A percentile compares a stretch with the other conserved stretches of the same genome.
These are phyloP conservation scores for Genyomyrus donnyi DNA, from an alignment of 2,113 vertebrate species.

Conservation along the genomic window DNA sequence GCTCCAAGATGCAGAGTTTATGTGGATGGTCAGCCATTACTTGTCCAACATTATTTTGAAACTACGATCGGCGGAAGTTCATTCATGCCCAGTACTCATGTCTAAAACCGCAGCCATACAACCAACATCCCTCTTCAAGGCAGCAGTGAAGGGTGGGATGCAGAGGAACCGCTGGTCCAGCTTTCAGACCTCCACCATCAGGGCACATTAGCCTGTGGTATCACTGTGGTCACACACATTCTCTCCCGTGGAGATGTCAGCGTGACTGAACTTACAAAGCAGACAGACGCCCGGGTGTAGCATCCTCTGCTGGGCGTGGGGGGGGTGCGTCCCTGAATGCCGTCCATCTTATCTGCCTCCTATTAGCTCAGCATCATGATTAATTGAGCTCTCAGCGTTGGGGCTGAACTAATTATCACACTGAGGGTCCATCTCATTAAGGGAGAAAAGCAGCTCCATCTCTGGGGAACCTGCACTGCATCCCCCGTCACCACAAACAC, in stretches of 20 bases:
- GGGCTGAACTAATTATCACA: conserved; percentile 69
- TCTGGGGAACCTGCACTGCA: conserved; percentile 43
- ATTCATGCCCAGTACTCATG: not conserved
- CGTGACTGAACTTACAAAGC: not conserved
- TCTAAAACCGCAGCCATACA: not conserved
- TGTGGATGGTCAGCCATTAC: not conserved
- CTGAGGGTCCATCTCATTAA: conserved; percentile 66
- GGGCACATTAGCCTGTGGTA: not conserved
- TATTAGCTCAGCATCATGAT: conserved; percentile 54
- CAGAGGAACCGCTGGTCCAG: not conserved
- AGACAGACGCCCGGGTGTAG: not conserved
- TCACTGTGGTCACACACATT: not conserved
- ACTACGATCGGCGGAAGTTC: not conserved
- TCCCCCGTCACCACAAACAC: not conserved
- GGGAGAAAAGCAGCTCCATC: conserved; percentile 37
- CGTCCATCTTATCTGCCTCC: conserved; percentile 64
- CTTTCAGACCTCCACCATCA: not conserved
- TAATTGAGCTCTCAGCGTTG: conserved; percentile 70
- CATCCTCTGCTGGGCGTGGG: not conserved
- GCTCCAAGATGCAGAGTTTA: not conserved
- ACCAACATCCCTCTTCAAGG: not conserved
- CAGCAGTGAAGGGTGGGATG: not conserved
- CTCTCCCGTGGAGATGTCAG: not conserved
- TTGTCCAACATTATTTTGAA: not conserved
- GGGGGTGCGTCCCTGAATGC: not conserved